Percentiles rank a stretch among this genome's conserved stretches.
These are phyloP conservation scores for Motacilla tschutschensis DNA, from an alignment of 2,113 vertebrate genomes.

Conservation along the genomic window DNA sequence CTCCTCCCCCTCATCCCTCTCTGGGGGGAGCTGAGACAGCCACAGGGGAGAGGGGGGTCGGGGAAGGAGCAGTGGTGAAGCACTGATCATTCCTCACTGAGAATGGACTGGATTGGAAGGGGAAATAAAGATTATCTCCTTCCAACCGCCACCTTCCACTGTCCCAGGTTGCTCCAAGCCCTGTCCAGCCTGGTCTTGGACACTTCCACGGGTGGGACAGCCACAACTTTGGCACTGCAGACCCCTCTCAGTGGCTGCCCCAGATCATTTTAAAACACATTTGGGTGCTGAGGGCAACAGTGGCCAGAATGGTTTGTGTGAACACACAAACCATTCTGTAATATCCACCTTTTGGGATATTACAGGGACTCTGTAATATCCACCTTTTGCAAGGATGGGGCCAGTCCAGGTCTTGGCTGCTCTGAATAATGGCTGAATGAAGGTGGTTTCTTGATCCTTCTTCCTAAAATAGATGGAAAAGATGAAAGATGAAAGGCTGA, in stretches of 20 bases:
- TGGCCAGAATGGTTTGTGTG: neutral
- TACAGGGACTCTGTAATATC: neutral
- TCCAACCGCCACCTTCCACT: neutral
- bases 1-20: neutral
- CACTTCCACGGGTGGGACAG: neutral
- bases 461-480: neutral
- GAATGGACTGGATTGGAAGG: neutral
- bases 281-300: neutral
- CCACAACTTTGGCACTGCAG: neutral
- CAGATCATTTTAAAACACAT: neutral
- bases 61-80: neutral
- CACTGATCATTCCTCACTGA: neutral
- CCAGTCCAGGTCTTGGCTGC: neutral
- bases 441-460: neutral
- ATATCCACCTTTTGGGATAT: neutral
- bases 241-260: fast-evolving
- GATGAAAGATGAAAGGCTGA: neutral
- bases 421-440: neutral
- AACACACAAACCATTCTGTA: neutral
- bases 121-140: neutral
- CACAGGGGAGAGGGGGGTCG: fast-evolving
- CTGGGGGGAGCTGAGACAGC: neutral
- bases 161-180: neutral
- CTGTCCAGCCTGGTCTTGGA: neutral
- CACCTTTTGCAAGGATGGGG: neutral